Percentiles rank a stretch among this genome's conserved stretches.
Evolutionary conservation across 2,888 invertebrate genomes (phyloP).

Genomic region (Molanna angustata): DNA sequence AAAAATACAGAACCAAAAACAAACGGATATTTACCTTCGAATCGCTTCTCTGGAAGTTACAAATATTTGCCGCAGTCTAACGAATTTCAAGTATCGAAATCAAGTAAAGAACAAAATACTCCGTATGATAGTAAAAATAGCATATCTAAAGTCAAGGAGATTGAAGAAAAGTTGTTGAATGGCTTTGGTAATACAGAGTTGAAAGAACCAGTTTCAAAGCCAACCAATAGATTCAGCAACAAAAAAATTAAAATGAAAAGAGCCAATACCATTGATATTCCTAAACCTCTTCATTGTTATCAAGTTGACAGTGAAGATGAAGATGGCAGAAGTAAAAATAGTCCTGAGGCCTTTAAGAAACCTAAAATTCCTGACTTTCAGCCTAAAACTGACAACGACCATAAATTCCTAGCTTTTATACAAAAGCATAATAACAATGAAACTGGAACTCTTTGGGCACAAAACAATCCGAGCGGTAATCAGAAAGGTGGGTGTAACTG

Average conservation of each 20-base stretch:
- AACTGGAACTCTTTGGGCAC: conserved; percentile 21
- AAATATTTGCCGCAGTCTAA: conserved; percentile 1
- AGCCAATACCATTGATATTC: conserved; percentile 87
- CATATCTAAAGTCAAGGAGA: conserved; percentile 9
- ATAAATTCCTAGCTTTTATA: conserved; percentile 80
- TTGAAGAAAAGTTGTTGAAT: conserved; percentile 10
- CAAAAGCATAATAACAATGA: conserved; percentile 62
- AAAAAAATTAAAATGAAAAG: conserved; percentile 80
- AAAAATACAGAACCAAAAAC: conserved; percentile 10
- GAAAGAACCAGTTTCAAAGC: conserved; percentile 24
- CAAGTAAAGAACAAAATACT: neutral
- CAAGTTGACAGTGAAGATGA: conserved; percentile 46
- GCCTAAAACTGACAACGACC: conserved; percentile 82
- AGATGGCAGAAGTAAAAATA: conserved; percentile 41
- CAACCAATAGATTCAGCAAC: conserved; percentile 52
- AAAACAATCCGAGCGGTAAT: conserved; percentile 33
- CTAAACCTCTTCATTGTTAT: conserved; percentile 64
- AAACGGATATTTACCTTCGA: conserved; percentile 16
- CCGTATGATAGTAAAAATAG: neutral
- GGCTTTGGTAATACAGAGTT: conserved; percentile 4
- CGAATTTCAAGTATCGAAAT: neutral
- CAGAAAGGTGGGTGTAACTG: conserved; percentile 60
- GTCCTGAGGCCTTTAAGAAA: conserved; percentile 47
- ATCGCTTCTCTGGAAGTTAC: conserved; percentile 12
- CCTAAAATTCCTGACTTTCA: conserved; percentile 64